phyloP scores from a whole-genome alignment of 2,888 invertebrate species.

The Brachyptera risi region DNA sequence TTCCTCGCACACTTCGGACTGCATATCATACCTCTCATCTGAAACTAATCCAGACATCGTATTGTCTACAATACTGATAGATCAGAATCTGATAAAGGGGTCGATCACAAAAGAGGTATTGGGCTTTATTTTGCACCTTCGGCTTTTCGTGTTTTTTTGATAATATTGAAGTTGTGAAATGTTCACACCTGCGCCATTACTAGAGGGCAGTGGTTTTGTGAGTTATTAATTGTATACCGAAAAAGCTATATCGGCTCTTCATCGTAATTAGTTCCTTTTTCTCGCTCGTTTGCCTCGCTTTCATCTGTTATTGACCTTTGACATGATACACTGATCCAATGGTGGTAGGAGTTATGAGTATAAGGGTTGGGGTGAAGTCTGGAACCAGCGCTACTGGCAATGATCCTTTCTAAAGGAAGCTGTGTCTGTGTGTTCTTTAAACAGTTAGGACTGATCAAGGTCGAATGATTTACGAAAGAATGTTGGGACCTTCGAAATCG shows the following conservation, averaged over 20 bases:
- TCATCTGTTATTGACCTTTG: neutral
- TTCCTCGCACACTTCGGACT: conserved; percentile 8
- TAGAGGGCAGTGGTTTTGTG: neutral
- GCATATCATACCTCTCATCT: conserved; percentile 7
- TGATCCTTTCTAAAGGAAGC: neutral
- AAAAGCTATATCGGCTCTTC: conserved; percentile 20
- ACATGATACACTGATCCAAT: neutral
- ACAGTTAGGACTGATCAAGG: conserved; percentile 9
- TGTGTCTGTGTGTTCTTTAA: conserved; percentile 1
- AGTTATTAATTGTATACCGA: conserved; percentile 24
- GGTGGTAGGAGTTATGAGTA: neutral
- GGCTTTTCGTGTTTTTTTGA: conserved; percentile 16
- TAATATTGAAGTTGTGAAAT: conserved; percentile 15
- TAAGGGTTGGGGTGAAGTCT: neutral
- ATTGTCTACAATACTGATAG: neutral
- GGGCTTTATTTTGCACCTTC: conserved; percentile 23
- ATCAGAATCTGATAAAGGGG: neutral
- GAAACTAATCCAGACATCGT: neutral
- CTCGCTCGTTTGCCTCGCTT: neutral
- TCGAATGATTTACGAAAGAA: neutral
- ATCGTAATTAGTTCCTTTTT: conserved; percentile 26
- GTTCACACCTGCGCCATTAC: neutral
- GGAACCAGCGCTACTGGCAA: conserved; percentile 22
- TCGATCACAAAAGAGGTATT: neutral
- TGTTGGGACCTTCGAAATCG: neutral